These are phyloP conservation scores for Metallyticus violacea DNA, from an alignment of 2,888 invertebrate species.

Conservation along the genomic window DNA sequence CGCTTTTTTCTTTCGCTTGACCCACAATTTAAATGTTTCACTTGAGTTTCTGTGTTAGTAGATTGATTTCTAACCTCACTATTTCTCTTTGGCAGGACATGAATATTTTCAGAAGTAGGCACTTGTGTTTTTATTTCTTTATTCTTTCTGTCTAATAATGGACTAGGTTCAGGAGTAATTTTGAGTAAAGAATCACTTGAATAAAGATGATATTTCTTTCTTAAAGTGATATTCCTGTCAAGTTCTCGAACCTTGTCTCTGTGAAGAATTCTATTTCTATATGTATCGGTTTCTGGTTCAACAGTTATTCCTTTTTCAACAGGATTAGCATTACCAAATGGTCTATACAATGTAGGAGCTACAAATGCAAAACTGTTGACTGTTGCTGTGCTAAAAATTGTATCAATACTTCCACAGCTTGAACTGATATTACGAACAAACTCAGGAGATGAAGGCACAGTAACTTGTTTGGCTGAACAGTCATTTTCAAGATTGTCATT, in stretches of 20 bases:
- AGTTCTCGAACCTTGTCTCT: slow-evolving; percentile 56
- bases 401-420: slow-evolving; percentile 62
- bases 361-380: slow-evolving; percentile 71
- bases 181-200: slow-evolving; percentile 40
- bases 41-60: slow-evolving; percentile 29
- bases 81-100: background rate
- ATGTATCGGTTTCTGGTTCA: slow-evolving; percentile 62
- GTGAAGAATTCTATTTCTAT: slow-evolving; percentile 59
- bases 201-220: slow-evolving; percentile 63
- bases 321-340: slow-evolving; percentile 43
- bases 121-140: background rate
- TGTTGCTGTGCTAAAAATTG: slow-evolving; percentile 68
- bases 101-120: background rate
- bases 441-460: slow-evolving; percentile 32
- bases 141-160: slow-evolving; percentile 6
- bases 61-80: slow-evolving; percentile 36
- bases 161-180: slow-evolving; percentile 24
- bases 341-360: slow-evolving; percentile 53
- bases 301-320: slow-evolving; percentile 51
- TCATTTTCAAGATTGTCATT: slow-evolving; percentile 8
- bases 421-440: slow-evolving; percentile 44
- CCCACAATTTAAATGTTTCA: background rate
- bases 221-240: slow-evolving; percentile 60
- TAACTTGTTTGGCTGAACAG: background rate
- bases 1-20: slow-evolving; percentile 37